Evolutionary conservation across 1,140 invertebrate genomes (phyloP).

Genomic region (Portunus trituberculatus): DNA sequence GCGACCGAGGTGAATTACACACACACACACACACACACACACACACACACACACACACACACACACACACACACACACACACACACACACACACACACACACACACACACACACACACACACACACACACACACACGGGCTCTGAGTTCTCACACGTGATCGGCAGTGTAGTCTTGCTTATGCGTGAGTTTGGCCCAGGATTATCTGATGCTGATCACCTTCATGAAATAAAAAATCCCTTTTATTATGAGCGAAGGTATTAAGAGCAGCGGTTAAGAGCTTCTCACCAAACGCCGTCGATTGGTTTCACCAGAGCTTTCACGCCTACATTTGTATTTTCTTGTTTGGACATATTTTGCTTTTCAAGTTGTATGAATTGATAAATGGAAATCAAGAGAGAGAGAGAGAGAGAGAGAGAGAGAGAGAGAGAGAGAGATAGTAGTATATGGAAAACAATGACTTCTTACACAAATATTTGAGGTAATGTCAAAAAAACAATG

Average conservation of each 20-base stretch:
- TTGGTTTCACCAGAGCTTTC: no score
- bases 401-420: slow-evolving; percentile 18
- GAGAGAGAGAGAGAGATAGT: slow-evolving; percentile 27
- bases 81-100: slow-evolving; percentile 53
- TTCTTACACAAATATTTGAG: no score
- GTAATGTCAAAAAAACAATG: no score
- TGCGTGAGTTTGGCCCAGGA: neutral
- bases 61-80: slow-evolving; percentile 54
- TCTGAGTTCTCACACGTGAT: neutral
- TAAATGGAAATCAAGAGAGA: neutral
- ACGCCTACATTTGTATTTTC: no score
- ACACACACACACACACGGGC: slow-evolving; percentile 45
- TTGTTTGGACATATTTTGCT: no score
- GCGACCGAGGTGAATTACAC: no score
- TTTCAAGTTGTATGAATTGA: no score
- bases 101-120: slow-evolving; percentile 56
- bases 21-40: slow-evolving; percentile 58
- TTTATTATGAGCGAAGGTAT: neutral
- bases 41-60: slow-evolving; percentile 52
- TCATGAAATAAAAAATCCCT: neutral
- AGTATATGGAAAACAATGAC: no score
- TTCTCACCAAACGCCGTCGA: no score
- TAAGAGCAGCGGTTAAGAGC: neutral
- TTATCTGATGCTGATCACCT: neutral
- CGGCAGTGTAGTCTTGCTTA: neutral